Conservation (phyloP, 2,888 invertebrate genomes). For the Frankliniella intonsa region DNA sequence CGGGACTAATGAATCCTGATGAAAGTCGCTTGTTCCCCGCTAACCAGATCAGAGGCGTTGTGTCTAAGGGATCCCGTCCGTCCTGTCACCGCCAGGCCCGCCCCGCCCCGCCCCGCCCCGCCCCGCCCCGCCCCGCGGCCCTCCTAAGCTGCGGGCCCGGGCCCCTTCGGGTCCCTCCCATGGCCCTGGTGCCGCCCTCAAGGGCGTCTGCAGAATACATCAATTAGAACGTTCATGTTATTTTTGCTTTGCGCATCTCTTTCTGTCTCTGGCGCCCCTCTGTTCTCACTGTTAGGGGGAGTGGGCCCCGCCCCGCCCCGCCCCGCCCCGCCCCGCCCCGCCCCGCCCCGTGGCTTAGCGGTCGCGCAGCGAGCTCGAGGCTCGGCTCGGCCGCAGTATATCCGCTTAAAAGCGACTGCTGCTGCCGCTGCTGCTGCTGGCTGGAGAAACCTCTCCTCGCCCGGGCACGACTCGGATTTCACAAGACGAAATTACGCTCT, state of each 20-base stretch:
- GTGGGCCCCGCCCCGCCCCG: not conserved
- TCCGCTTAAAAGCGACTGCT: not conserved
- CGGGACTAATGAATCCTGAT: slow-evolving; percentile 17
- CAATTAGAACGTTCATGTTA: too few species aligned
- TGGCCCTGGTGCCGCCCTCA: too few species aligned
- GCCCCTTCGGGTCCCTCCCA: too few species aligned
- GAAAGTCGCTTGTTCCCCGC: slow-evolving; percentile 17
- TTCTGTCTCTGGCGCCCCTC: too few species aligned
- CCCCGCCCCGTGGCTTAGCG: not conserved
- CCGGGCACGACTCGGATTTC: not conserved
- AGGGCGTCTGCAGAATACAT: too few species aligned
- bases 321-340: not conserved
- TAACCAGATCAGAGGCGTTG: not conserved
- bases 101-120: not conserved
- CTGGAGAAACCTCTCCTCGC: too few species aligned
- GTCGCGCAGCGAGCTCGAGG: too few species aligned
- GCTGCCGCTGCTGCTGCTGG: not conserved
- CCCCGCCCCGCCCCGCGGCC: not conserved
- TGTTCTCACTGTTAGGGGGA: too few species aligned
- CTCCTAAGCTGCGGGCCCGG: not conserved
- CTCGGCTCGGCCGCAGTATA: not conserved
- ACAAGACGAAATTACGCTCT: not conserved
- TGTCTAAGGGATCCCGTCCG: not conserved
- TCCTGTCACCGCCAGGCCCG: not conserved
- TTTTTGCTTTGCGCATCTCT: too few species aligned